These are phyloP conservation scores for Pipistrellus kuhlii DNA, from an alignment of 2,797 vertebrate species.

Conservation along the genomic window DNA sequence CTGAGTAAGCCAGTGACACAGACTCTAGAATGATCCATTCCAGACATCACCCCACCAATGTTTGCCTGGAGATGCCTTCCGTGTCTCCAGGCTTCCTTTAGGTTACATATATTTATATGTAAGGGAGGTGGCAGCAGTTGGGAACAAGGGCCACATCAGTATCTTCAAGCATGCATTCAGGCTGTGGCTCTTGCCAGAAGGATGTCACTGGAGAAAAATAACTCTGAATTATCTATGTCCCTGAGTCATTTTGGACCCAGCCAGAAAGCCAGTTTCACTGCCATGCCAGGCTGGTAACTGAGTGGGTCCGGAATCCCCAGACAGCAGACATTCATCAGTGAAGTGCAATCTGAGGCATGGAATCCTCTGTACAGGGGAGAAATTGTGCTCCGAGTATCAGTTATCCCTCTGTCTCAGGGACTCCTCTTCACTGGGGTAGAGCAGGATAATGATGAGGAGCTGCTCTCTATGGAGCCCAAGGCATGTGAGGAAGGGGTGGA, in stretches of 20 bases:
- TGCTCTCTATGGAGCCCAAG: neutral
- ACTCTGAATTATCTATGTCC: conserved; percentile 11
- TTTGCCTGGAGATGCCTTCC: neutral
- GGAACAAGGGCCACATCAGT: too few species aligned
- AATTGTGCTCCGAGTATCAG: neutral
- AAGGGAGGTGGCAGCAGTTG: neutral
- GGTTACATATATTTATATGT: neutral
- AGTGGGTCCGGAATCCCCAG: neutral
- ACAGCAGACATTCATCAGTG: neutral
- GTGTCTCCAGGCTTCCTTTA: neutral
- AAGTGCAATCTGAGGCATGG: neutral
- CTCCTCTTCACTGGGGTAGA: neutral
- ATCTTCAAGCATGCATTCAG: neutral
- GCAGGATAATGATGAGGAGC: neutral
- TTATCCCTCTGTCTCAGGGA: neutral
- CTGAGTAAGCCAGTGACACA: neutral
- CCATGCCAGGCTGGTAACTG: neutral
- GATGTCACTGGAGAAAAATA: conserved; percentile 28
- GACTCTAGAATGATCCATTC: neutral
- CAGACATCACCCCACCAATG: neutral
- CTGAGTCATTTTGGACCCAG: neutral
- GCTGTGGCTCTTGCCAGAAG: neutral
- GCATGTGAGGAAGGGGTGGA: neutral
- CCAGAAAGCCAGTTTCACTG: neutral
- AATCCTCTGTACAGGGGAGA: neutral